Conservation (phyloP, 2,888 invertebrate genomes). For the Drosophila pseudotalamancana region DNA sequence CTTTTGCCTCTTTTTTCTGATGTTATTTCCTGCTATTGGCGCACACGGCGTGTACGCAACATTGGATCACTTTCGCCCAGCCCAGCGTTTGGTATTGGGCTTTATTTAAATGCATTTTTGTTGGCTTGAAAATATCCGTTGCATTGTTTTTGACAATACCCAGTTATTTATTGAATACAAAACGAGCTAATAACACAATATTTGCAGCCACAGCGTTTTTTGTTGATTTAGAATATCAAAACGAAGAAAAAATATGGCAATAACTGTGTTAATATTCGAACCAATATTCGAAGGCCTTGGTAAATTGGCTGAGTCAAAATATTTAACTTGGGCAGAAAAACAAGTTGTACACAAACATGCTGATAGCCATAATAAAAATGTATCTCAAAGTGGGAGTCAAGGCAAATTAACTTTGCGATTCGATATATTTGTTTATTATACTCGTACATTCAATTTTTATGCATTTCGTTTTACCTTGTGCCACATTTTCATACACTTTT, state of each 20-base stretch:
- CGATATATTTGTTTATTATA: background rate
- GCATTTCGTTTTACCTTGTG: conserved; percentile 27
- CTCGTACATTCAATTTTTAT: conserved; percentile 7
- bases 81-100: conserved; percentile 13
- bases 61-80: conserved; percentile 13
- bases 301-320: conserved; percentile 6
- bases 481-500: conserved; percentile 34
- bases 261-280: background rate
- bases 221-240: conserved; percentile 17
- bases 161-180: conserved; percentile 61
- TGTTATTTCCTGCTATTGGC: conserved; percentile 34
- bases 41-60: conserved; percentile 49
- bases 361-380: background rate
- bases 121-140: conserved; percentile 65
- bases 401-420: conserved; percentile 3
- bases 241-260: conserved; percentile 17
- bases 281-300: background rate
- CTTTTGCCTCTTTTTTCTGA: conserved; percentile 14
- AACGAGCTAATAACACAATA: conserved; percentile 19
- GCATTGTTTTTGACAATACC: conserved; percentile 51
- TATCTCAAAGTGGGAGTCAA: background rate
- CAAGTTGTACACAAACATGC: background rate
- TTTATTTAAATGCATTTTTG: conserved; percentile 67
- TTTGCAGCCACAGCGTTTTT: conserved; percentile 17
- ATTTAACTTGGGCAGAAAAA: background rate